phyloP scores from a whole-genome alignment of 2,113 vertebrate genomes.

The Sorex fumeus region DNA sequence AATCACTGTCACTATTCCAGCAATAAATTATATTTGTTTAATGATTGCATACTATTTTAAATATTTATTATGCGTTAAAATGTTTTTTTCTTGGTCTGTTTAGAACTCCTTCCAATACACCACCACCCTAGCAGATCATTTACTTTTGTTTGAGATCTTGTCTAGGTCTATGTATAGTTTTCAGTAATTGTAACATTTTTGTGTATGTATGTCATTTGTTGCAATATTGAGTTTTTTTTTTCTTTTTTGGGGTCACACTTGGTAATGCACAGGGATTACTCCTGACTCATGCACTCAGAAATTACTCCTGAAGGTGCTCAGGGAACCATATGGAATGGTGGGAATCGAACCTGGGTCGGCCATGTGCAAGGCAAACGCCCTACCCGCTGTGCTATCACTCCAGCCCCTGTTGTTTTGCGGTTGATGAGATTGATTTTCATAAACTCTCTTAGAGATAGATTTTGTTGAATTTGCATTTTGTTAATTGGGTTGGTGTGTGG shows the following conservation, averaged over 20 bases:
- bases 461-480: constrained; percentile 59
- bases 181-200: constrained; percentile 39
- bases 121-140: constrained; percentile 32
- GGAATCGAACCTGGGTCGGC: no score
- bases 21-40: constrained; percentile 64
- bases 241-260: no score
- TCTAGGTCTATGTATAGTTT: constrained; percentile 44
- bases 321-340: no score
- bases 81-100: constrained; percentile 49
- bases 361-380: no score
- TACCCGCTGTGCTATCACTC: no score
- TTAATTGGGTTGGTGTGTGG: constrained; percentile 34
- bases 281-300: no score
- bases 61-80: not conserved
- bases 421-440: constrained; percentile 8
- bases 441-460: constrained; percentile 62
- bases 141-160: constrained; percentile 38
- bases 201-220: constrained; percentile 46
- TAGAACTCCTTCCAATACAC: not conserved
- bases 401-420: no score
- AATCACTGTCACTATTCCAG: constrained; percentile 20
- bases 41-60: constrained; percentile 13
- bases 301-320: no score
- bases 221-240: not conserved
- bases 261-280: no score